Evolutionary conservation across 2,888 invertebrate species (phyloP), one percentile per base, ranked within the genome.

Genomic region (Ditula angustiorana): DNA sequence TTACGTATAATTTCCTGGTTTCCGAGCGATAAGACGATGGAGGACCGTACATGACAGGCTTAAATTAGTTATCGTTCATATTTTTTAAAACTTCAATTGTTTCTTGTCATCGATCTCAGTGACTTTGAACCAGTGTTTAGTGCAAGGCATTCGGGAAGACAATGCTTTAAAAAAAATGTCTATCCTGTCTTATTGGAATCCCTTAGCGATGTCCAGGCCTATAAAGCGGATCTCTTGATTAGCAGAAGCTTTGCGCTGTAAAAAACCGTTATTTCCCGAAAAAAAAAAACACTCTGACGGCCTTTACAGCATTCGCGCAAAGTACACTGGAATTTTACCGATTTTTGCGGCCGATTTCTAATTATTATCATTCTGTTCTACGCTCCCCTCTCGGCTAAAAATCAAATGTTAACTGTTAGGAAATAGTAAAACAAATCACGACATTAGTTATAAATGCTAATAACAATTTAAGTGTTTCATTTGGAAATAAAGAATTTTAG

Each of bases 341-440:
- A 86, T 85, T 71, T 75, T 79, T 77, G 79, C 77, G 84, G 86
- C 81, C 81, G 78, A 44, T 82, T 82, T 83, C 83, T 86, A 87
- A 69, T 77, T 81, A 83, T 78, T 88, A 88, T 83, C 78, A 80
- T 83, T 86, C 77, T 75, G 80, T 81, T 86, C 87, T 91, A 92
- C 77, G 91, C 86, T 89, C 90, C 92, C 89, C 93, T 92, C 90
- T 81, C 91, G 82, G 88, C 92, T 92, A 93, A 86, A 90, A 93
- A 91, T 86, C 77, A 90, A 93, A 91, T 80, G 85, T 87, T 86
- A 86, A 79, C 75, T 71, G 81, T 88, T 88, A 88, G 59, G 59
- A 78, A 78, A 82, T 75, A 68, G 69, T 64, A 60, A 71, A 73
- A 72, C 77, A 81, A 68, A 77, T 76, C 74, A 78, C 76, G 78